Conservation (phyloP, 2,888 invertebrate species). For the Cataglyphis rosenhaueri region DNA sequence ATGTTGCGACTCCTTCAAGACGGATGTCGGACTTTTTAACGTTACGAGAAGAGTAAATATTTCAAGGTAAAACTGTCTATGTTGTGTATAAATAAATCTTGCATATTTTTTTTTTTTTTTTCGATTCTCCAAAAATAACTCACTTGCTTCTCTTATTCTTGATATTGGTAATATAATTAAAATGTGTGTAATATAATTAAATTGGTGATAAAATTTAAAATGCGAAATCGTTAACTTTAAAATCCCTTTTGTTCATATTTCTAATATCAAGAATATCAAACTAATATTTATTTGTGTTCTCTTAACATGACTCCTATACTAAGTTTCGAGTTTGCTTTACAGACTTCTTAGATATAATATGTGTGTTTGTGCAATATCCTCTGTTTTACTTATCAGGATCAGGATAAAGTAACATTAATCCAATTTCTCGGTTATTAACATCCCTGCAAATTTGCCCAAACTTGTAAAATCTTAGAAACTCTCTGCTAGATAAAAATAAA, state of each 20-base stretch:
- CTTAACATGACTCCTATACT: not conserved
- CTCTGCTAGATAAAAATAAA: not conserved
- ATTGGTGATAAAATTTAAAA: conserved; percentile 7
- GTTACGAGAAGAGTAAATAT: not conserved
- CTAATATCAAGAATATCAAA: not conserved
- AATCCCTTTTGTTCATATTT: not conserved
- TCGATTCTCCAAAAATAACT: not conserved
- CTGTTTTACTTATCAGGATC: conserved; percentile 2
- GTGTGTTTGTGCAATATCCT: not conserved
- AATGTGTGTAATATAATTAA: not conserved
- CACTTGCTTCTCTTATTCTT: not conserved
- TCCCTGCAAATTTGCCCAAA: not conserved
- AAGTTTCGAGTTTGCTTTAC: conserved; percentile 23
- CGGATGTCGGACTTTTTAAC: not conserved
- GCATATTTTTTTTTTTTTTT: not conserved
- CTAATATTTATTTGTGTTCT: conserved; percentile 29
- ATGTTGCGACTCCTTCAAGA: not conserved
- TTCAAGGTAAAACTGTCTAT: not conserved
- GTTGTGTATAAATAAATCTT: not conserved
- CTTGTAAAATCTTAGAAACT: not conserved
- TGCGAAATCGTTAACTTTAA: not conserved
- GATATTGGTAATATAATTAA: not conserved
- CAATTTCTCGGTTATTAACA: conserved; percentile 7
- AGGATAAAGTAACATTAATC: not conserved
- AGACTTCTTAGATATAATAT: not conserved